These are phyloP conservation scores for Rhimphoctona megacephalus DNA, from an alignment of 2,888 invertebrate species.

Conservation along the genomic window DNA sequence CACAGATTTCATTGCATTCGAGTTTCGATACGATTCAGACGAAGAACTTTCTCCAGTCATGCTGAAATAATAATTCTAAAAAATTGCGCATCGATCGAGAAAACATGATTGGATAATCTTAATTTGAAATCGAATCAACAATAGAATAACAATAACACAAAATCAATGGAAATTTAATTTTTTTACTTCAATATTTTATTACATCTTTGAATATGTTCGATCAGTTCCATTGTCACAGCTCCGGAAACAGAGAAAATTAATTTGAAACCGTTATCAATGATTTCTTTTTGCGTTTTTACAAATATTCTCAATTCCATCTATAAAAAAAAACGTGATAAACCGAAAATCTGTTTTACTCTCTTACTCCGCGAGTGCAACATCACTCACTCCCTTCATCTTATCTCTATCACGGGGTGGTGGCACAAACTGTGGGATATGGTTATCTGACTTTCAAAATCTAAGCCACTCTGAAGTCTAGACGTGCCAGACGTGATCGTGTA, in stretches of 20 bases:
- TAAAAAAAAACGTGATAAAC: not conserved
- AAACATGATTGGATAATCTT: not conserved
- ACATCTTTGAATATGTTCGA: too few relatives aligned
- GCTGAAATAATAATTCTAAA: slow-evolving; percentile 4
- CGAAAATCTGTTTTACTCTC: slow-evolving; percentile 24
- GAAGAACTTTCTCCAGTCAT: slow-evolving; percentile 26
- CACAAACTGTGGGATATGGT: slow-evolving; percentile 12
- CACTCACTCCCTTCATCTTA: slow-evolving; percentile 4
- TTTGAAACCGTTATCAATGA: not conserved
- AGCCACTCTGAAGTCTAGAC: slow-evolving; percentile 50
- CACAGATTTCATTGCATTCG: slow-evolving; percentile 21
- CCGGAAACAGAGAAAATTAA: not conserved
- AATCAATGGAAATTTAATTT: not conserved
- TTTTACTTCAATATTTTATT: not conserved
- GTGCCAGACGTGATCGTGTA: slow-evolving; percentile 9
- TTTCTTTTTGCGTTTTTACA: not conserved
- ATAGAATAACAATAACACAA: not conserved
- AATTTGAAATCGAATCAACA: not conserved
- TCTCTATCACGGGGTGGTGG: slow-evolving; percentile 16
- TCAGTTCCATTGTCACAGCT: not conserved
- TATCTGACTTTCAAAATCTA: slow-evolving; percentile 39
- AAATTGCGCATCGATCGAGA: not conserved
- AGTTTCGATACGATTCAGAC: slow-evolving; percentile 25
- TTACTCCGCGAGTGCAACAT: not conserved
- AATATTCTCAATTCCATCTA: not conserved